Percentiles rank a stretch among this genome's conserved stretches.
phyloP scores from a whole-genome alignment of 2,888 invertebrate genomes.

The Alcis repandata region DNA sequence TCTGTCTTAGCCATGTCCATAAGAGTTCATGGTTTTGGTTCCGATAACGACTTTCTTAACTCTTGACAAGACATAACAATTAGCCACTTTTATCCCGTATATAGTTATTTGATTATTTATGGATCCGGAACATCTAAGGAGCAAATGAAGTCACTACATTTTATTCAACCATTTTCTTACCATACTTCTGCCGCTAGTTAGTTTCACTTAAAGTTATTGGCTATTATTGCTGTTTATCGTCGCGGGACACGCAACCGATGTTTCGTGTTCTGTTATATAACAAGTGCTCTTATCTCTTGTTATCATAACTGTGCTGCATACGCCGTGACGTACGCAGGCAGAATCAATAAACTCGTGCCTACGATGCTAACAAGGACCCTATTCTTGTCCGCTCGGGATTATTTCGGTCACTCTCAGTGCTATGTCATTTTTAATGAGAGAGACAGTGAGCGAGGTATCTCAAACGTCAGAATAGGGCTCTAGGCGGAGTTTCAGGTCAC shows the following conservation, averaged over 20 bases:
- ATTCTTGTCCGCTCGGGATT: too few species aligned
- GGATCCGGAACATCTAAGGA: conserved; percentile 4
- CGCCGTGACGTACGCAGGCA: conserved; percentile 38
- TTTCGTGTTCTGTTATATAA: conserved; percentile 53
- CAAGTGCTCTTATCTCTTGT: conserved; percentile 56
- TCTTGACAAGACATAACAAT: conserved; percentile 4
- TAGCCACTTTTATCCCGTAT: conserved; percentile 3
- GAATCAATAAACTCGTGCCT: conserved; percentile 45
- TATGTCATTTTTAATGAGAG: too few species aligned
- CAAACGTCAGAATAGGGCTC: too few species aligned
- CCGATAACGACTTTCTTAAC: neutral
- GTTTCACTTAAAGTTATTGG: conserved; percentile 68
- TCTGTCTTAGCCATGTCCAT: neutral
- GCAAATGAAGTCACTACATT: conserved; percentile 48
- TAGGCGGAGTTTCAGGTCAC: conserved; percentile 54
- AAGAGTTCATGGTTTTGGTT: neutral
- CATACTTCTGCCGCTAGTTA: conserved; percentile 67
- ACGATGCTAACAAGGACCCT: conserved; percentile 44
- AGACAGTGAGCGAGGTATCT: too few species aligned
- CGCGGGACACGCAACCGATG: conserved; percentile 59
- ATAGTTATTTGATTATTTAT: neutral
- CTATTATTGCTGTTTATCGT: conserved; percentile 64
- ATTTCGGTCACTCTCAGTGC: too few species aligned
- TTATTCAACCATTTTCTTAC: conserved; percentile 67
- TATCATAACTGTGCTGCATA: conserved; percentile 53